These are phyloP conservation scores for Bradypus variegatus DNA, from an alignment of 2,797 vertebrate genomes.

Conservation along the genomic window DNA sequence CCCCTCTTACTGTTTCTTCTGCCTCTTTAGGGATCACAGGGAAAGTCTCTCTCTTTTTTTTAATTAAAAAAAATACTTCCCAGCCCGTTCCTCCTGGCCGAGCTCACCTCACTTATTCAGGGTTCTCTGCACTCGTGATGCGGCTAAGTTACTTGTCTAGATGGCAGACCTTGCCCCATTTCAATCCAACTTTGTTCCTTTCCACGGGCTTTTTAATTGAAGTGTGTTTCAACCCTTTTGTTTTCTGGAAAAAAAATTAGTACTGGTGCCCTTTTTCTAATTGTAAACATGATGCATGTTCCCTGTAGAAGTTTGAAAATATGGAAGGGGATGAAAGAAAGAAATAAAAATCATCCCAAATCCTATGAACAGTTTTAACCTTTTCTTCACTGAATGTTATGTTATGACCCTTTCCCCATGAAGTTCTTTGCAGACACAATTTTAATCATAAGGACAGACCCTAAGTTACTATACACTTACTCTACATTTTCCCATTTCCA, in stretches of 20 bases:
- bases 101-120: not conserved
- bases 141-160: not conserved
- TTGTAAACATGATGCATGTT: not conserved
- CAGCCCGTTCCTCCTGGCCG: not conserved
- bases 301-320: not conserved
- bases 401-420: not conserved
- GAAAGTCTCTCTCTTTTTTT: not conserved
- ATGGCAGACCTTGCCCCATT: rapidly evolving
- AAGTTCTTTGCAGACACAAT: not conserved
- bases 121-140: not conserved
- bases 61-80: not conserved
- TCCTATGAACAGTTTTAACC: not conserved
- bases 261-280: no score
- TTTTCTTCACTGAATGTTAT: not conserved
- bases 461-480: rapidly evolving
- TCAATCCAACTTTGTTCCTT: rapidly evolving
- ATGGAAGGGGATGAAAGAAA: not conserved
- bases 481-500: rapidly evolving
- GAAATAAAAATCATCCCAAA: not conserved
- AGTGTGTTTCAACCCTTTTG: no score
- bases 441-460: rapidly evolving
- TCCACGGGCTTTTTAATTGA: not conserved
- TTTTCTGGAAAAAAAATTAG: not conserved
- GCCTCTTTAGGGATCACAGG: not conserved
- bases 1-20: not conserved